Percentiles rank a stretch among this genome's conserved stretches.
Conservation (phyloP, 2,888 invertebrate genomes). For the Cremastinae sp. region DNA sequence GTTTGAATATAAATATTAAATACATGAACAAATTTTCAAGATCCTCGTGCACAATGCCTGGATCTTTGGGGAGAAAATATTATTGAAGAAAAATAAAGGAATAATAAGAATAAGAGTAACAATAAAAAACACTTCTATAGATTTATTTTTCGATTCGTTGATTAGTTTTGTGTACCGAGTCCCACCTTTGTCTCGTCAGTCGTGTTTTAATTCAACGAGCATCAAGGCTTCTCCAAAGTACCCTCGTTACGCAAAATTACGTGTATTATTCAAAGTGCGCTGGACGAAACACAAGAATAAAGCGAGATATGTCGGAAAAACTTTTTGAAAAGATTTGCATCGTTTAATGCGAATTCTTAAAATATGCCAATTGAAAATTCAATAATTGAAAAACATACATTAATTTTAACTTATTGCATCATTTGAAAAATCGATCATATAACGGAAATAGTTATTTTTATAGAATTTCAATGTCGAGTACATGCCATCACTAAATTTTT, state of each 20-base stretch:
- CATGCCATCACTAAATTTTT: too few relatives aligned
- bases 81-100: constrained; percentile 49
- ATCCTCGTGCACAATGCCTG: constrained; percentile 37
- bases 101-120: constrained; percentile 23
- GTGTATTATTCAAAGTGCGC: not conserved
- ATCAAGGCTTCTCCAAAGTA: constrained; percentile 7
- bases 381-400: not conserved
- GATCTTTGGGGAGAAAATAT: constrained; percentile 37
- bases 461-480: too few relatives aligned
- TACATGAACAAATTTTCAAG: constrained; percentile 29
- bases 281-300: not conserved
- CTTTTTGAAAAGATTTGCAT: not conserved
- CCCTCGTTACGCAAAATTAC: not conserved
- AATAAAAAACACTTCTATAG: constrained; percentile 61
- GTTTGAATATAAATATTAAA: constrained; percentile 34
- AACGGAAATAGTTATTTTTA: too few relatives aligned
- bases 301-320: not conserved
- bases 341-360: not conserved
- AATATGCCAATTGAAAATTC: too few relatives aligned
- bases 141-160: constrained; percentile 67
- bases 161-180: constrained; percentile 39
- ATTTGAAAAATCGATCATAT: not conserved
- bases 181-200: constrained; percentile 36
- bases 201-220: constrained; percentile 3
- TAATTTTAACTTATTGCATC: not conserved